Percentiles rank a stretch among this genome's conserved stretches.
phyloP scores from a whole-genome alignment of 2,113 vertebrate species.

The Sinocyclocheilus maitianheensis region DNA sequence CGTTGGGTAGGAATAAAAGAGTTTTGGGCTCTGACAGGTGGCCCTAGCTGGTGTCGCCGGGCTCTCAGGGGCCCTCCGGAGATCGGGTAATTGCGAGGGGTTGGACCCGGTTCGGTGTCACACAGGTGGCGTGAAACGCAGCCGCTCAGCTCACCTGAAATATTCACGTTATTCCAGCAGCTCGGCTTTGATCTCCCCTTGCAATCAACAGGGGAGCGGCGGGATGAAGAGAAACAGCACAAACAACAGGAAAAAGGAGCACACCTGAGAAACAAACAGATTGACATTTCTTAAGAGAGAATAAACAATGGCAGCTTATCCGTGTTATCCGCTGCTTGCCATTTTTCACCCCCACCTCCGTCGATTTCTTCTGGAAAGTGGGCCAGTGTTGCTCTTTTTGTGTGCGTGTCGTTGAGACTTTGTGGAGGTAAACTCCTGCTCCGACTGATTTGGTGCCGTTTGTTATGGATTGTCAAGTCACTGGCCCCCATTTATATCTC shows the following conservation, averaged over 20 bases:
- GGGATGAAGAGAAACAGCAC: slow-evolving; percentile 66
- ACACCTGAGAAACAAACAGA: slow-evolving; percentile 79
- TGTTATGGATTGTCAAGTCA: slow-evolving; percentile 60
- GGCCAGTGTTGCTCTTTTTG: slow-evolving; percentile 62
- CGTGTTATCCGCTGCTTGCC: slow-evolving; percentile 57
- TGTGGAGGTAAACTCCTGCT: slow-evolving; percentile 42
- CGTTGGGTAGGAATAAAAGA: slow-evolving; percentile 63
- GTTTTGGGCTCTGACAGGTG: slow-evolving; percentile 75
- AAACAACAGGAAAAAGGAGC: slow-evolving; percentile 77
- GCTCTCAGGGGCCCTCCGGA: slow-evolving; percentile 71
- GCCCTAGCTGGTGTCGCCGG: slow-evolving; percentile 70
- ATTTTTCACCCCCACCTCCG: slow-evolving; percentile 30
- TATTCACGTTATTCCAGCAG: slow-evolving; percentile 77
- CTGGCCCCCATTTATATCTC: slow-evolving; percentile 57
- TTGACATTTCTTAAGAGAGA: slow-evolving; percentile 82
- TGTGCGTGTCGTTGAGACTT: slow-evolving; percentile 39
- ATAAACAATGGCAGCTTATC: slow-evolving; percentile 79
- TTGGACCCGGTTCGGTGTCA: slow-evolving; percentile 66
- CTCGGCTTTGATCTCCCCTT: slow-evolving; percentile 76
- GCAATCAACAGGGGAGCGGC: slow-evolving; percentile 72
- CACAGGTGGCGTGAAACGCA: slow-evolving; percentile 76
- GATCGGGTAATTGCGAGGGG: slow-evolving; percentile 70
- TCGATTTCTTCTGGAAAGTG: slow-evolving; percentile 69
- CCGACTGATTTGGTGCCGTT: slow-evolving; percentile 46
- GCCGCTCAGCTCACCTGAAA: slow-evolving; percentile 77